Evolutionary conservation across 2,797 vertebrate species (phyloP).

Genomic region (Benthosema pterotum): DNA sequence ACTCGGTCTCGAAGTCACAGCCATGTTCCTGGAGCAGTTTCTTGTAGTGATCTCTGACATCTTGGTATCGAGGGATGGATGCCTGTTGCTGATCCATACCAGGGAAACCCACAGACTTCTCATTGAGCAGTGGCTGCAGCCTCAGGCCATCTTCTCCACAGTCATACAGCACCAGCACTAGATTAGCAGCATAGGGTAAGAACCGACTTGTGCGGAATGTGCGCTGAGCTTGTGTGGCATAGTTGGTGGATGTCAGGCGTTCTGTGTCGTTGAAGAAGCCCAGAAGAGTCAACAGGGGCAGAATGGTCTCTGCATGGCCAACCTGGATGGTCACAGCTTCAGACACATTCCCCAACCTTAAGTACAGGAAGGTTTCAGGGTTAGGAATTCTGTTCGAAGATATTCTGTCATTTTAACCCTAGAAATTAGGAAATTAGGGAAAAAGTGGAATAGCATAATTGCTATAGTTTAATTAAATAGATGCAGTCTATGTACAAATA

Average conservation of each 20-base stretch:
- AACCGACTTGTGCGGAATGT: slow-evolving; percentile 87
- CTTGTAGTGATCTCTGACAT: slow-evolving; percentile 83
- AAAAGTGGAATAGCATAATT: too few species aligned
- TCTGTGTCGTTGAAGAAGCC: slow-evolving; percentile 89
- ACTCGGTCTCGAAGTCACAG: slow-evolving; percentile 81
- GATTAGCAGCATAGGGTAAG: slow-evolving; percentile 91
- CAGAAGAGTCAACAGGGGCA: slow-evolving; percentile 92
- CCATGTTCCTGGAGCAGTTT: slow-evolving; percentile 84
- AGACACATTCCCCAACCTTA: slow-evolving; percentile 82
- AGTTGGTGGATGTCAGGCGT: slow-evolving; percentile 84
- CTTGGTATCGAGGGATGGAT: slow-evolving; percentile 78
- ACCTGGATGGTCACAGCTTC: slow-evolving; percentile 89
- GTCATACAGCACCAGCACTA: slow-evolving; percentile 89
- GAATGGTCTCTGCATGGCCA: slow-evolving; percentile 94
- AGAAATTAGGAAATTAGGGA: too few species aligned
- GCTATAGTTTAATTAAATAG: too few species aligned
- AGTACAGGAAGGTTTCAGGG: not conserved
- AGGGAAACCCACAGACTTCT: slow-evolving; percentile 83
- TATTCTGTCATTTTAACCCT: too few species aligned
- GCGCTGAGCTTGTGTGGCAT: slow-evolving; percentile 73
- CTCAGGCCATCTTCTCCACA: slow-evolving; percentile 85
- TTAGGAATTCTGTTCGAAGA: too few species aligned
- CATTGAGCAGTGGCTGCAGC: slow-evolving; percentile 87
- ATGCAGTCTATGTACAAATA: too few species aligned
- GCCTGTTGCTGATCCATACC: slow-evolving; percentile 62